These are phyloP conservation scores for Neoascia interrupta DNA, from an alignment of 2,888 invertebrate genomes.

Conservation along the genomic window DNA sequence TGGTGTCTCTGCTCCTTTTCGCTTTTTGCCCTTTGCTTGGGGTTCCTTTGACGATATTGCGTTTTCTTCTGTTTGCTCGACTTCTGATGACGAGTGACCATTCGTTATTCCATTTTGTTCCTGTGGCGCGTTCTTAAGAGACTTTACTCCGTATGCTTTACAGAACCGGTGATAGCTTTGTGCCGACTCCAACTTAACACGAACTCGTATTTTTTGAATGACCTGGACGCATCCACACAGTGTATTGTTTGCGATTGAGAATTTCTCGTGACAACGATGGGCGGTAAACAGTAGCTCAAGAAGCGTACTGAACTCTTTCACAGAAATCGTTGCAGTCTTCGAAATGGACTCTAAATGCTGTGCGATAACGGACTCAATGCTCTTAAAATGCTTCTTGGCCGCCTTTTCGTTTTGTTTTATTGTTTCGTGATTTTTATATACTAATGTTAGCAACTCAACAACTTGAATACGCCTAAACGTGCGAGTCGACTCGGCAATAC, in stretches of 20 bases:
- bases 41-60: constrained; percentile 7
- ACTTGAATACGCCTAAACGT: constrained; percentile 86
- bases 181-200: constrained; percentile 70
- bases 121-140: constrained; percentile 60
- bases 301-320: constrained; percentile 72
- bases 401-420: constrained; percentile 70
- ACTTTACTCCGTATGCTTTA: constrained; percentile 68
- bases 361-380: constrained; percentile 71
- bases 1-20: constrained; percentile 54
- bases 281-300: constrained; percentile 71
- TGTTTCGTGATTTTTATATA: constrained; percentile 82
- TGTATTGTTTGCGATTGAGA: constrained; percentile 47
- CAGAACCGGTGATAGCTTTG: constrained; percentile 73
- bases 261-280: constrained; percentile 71
- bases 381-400: constrained; percentile 69
- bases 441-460: constrained; percentile 83
- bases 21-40: constrained; percentile 43
- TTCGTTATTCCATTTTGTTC: constrained; percentile 34
- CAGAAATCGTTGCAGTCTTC: constrained; percentile 64
- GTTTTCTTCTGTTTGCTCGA: constrained; percentile 23
- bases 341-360: constrained; percentile 67
- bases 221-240: constrained; percentile 40
- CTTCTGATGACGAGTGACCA: constrained; percentile 42
- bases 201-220: constrained; percentile 72
- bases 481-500: constrained; percentile 83